phyloP scores from a whole-genome alignment of 2,113 vertebrate genomes.

The Callopanchax toddi region DNA sequence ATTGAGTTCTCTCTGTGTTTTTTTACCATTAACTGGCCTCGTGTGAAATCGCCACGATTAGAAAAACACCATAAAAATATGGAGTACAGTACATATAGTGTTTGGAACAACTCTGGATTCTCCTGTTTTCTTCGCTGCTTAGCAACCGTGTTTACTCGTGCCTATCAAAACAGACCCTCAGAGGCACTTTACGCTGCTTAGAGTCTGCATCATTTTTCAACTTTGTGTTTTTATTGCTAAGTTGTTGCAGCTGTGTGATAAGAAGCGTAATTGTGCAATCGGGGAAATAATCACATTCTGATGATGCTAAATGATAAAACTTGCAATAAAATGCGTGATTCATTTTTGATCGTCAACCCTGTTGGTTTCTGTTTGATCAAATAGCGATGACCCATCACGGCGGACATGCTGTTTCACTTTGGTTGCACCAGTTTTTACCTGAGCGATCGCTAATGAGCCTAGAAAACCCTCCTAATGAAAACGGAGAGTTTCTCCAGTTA shows the following conservation, averaged over 20 bases:
- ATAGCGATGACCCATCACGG: slow-evolving; percentile 17
- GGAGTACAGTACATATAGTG: neutral
- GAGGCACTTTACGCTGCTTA: slow-evolving; percentile 14
- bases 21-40: neutral
- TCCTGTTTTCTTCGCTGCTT: slow-evolving; percentile 31
- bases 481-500: neutral
- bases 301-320: slow-evolving; percentile 29
- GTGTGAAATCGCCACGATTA: neutral
- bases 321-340: slow-evolving; percentile 9
- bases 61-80: neutral
- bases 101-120: neutral
- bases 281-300: slow-evolving; percentile 25
- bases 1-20: neutral
- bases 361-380: slow-evolving; percentile 9
- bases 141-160: slow-evolving; percentile 60
- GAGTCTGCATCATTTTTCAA: slow-evolving; percentile 17
- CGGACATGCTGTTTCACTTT: slow-evolving; percentile 11
- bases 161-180: slow-evolving; percentile 30
- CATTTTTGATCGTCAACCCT: neutral
- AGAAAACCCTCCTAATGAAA: slow-evolving; percentile 23
- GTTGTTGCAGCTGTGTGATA: slow-evolving; percentile 52
- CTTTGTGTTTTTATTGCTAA: slow-evolving; percentile 33
- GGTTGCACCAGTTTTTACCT: neutral
- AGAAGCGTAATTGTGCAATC: slow-evolving; percentile 14
- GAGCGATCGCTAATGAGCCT: neutral